Percentiles rank a stretch among this genome's conserved stretches.
These are phyloP conservation scores for Peromyscus melanophrys DNA, from an alignment of 2,797 vertebrate genomes.

Conservation along the genomic window DNA sequence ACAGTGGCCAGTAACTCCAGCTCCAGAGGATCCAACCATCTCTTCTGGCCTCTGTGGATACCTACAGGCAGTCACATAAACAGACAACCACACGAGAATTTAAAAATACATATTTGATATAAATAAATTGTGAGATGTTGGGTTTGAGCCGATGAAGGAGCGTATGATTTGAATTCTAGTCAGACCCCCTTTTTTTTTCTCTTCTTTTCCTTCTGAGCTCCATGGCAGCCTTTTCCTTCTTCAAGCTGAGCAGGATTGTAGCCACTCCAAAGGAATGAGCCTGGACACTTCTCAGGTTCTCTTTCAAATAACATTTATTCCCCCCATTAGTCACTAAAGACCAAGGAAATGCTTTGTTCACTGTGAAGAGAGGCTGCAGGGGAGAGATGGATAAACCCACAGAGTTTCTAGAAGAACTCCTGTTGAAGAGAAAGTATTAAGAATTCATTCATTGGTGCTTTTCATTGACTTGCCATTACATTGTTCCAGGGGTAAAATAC, in stretches of 20 bases:
- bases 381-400: not conserved
- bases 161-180: not conserved
- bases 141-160: not conserved
- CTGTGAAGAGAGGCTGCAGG: not conserved
- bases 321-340: not conserved
- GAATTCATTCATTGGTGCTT: not conserved
- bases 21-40: too few relatives aligned
- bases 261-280: not conserved
- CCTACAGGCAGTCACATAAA: not conserved
- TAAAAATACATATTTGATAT: not conserved
- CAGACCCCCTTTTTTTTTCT: not conserved
- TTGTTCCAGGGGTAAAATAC: constrained; percentile 26
- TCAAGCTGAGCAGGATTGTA: not conserved
- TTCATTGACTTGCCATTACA: not conserved
- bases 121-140: not conserved
- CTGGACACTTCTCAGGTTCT: not conserved
- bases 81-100: not conserved
- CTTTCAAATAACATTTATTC: not conserved
- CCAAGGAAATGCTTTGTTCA: not conserved
- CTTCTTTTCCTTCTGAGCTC: not conserved
- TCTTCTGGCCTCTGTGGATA: too few relatives aligned
- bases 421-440: not conserved
- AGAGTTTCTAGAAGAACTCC: not conserved
- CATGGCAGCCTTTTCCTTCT: not conserved
- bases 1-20: not conserved